Conservation (phyloP, 1,140 invertebrate genomes). For the Bombus cullumanus region DNA sequence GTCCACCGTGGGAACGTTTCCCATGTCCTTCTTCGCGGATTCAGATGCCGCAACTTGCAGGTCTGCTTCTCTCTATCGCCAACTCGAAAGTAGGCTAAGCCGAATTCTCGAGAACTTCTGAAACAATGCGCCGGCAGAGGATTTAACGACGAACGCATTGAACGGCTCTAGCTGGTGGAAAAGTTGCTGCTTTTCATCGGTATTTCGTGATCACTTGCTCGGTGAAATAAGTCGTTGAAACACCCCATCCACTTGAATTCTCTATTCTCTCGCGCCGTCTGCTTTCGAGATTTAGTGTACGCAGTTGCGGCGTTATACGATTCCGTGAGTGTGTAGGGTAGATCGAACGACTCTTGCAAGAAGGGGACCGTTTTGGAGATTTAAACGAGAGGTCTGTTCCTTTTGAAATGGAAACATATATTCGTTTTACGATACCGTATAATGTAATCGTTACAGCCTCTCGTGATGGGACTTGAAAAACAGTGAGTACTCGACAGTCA, state of each 20-base stretch:
- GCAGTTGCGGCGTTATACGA: no score
- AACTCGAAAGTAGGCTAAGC: slow-evolving; percentile 34
- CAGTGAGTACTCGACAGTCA: neutral
- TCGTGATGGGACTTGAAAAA: neutral
- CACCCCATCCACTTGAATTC: neutral
- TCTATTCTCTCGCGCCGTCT: neutral
- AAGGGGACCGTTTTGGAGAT: neutral
- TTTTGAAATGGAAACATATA: neutral
- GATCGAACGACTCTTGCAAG: neutral
- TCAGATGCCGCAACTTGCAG: neutral
- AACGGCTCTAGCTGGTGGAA: neutral
- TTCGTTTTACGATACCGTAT: neutral
- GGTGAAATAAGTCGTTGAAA: neutral
- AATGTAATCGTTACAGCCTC: neutral
- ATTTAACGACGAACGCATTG: neutral
- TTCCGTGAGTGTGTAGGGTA: neutral
- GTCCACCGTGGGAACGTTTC: neutral
- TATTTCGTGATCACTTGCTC: neutral
- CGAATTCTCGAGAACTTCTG: neutral
- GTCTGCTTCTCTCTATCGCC: neutral
- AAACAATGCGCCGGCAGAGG: neutral
- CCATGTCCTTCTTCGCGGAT: neutral
- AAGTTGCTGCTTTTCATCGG: neutral
- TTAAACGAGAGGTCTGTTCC: neutral
- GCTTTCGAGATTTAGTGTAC: neutral